phyloP scores from a whole-genome alignment of 2,797 vertebrate species.

The Mycteria americana region DNA sequence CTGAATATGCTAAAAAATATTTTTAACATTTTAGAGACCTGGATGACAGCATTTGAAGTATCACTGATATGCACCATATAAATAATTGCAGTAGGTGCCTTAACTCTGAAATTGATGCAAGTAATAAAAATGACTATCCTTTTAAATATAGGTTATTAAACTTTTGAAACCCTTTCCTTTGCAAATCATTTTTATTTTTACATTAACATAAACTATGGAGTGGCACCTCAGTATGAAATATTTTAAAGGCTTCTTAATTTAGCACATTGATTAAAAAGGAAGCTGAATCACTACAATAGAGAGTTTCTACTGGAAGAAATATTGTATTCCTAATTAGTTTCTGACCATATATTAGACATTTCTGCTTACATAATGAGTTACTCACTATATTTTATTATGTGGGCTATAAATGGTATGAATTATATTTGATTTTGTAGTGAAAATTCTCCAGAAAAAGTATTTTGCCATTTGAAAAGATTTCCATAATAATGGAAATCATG shows the following conservation, averaged over 20 bases:
- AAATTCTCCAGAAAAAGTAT: not conserved
- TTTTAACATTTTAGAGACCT: conserved; percentile 4
- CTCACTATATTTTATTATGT: conserved; percentile 20
- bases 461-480: not conserved
- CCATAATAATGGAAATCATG: not conserved
- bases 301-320: conserved; percentile 44
- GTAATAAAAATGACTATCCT: conserved; percentile 55
- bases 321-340: conserved; percentile 61
- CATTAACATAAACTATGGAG: conserved; percentile 46
- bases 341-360: conserved; percentile 33
- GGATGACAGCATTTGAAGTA: not conserved
- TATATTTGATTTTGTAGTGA: not conserved
- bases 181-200: conserved; percentile 74
- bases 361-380: conserved; percentile 20
- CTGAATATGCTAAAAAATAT: not conserved
- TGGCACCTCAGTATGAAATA: conserved; percentile 43
- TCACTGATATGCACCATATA: not conserved
- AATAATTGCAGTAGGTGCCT: conserved; percentile 29
- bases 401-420: not conserved
- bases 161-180: conserved; percentile 60
- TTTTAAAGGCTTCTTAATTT: conserved; percentile 54
- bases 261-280: conserved; percentile 42
- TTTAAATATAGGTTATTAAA: conserved; percentile 69
- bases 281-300: conserved; percentile 35
- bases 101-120: conserved; percentile 59